Evolutionary conservation across 2,113 vertebrate genomes (phyloP), one percentile per base, ranked within the genome.

Genomic region (Catharus fuscescens): DNA sequence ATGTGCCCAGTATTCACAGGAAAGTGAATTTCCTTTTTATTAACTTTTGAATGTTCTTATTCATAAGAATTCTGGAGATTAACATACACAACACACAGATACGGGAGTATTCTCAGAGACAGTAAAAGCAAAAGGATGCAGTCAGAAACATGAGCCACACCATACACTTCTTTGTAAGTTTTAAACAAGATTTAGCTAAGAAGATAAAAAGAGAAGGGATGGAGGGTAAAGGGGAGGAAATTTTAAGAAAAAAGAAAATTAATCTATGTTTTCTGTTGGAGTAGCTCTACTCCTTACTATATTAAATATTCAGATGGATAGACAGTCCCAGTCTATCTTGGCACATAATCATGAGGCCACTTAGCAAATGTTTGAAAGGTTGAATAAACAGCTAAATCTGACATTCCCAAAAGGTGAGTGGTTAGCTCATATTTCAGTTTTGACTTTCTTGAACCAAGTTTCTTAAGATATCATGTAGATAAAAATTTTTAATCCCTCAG

Each of bases 231-330:
- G 6, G 7, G 7, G 2, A 13, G 6, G 9, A 38, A 8, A 53
- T 1, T 53, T 53, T 0, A 2, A 42, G 4, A 48, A 6, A 15
- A 12, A 6, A 70, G 3, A 6, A 26, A 45, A 54, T 32, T 7
- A 69, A 5, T 26, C 14, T 20, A 16, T 21, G 4, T 69, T 79
- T 88, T 13, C 13, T 34, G 3, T 32, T 86, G 36, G 6, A 74
- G 5, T 16, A 62, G 3, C 9, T 71, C 2, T 53, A 10, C 4
- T 67, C 6, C 16, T 88, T 70, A 66, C 16, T 53, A 29, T 42
- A 53, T 52, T 61, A 54, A 40, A 72, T 69, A 45, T 36, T 77
- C 7, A 24, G 5, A 34, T 29, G 9, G 4, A 5, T 38, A 56
- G 21, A 78, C 6, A 73, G n/a, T 70, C 12, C 4, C 65, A 32